Conservation (phyloP, 1,140 invertebrate genomes). For the Gerris buenoi region DNA sequence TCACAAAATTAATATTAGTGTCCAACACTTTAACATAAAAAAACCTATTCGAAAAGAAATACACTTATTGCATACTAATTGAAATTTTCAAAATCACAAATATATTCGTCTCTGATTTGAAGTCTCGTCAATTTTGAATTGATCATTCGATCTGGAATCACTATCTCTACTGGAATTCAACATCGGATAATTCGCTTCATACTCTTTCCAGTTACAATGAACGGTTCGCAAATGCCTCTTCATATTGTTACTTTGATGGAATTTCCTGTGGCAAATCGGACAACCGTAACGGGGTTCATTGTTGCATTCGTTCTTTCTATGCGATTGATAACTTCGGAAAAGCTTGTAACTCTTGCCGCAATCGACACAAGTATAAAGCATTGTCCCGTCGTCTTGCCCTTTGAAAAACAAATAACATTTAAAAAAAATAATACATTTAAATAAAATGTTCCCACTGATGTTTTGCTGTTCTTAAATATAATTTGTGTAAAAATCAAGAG, state of each 20-base stretch:
- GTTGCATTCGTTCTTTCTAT: background rate
- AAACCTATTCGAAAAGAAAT: too few species aligned
- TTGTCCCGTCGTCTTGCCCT: background rate
- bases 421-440: background rate
- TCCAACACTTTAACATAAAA: too few species aligned
- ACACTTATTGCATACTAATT: too few species aligned
- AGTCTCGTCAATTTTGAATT: too few species aligned
- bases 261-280: background rate
- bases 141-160: too few species aligned
- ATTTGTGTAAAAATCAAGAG: too few species aligned
- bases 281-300: background rate
- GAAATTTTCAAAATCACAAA: too few species aligned
- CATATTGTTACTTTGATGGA: background rate
- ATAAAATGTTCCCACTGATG: background rate
- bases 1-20: too few species aligned
- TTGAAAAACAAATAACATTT: background rate
- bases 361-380: background rate
- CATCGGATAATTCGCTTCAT: background rate
- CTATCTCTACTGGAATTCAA: too few species aligned
- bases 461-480: background rate
- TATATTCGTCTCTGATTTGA: too few species aligned
- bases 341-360: background rate
- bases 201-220: background rate
- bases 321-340: background rate
- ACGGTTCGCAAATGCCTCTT: background rate